phyloP scores from a whole-genome alignment of 2,888 invertebrate species.

The Drosophila robusta region DNA sequence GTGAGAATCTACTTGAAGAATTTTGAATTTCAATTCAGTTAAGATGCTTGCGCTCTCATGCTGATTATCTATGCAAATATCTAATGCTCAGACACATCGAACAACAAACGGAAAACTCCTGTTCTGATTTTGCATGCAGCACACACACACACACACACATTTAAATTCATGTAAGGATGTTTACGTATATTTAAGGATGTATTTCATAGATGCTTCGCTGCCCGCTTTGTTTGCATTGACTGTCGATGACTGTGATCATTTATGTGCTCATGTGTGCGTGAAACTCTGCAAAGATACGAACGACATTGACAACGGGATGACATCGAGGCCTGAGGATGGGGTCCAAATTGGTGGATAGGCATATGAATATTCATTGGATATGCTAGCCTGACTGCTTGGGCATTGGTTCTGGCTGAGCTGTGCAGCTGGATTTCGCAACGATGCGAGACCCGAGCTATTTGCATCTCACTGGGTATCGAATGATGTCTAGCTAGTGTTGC shows the following conservation, averaged over 20 bases:
- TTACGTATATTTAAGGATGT: constrained; percentile 37
- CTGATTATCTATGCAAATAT: not conserved
- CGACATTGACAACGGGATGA: constrained; percentile 20
- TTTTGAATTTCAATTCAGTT: not conserved
- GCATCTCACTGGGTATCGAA: constrained; percentile 41
- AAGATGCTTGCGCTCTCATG: not conserved
- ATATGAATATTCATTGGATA: constrained; percentile 44
- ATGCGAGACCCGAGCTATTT: constrained; percentile 12
- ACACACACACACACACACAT: not conserved
- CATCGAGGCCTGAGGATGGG: constrained; percentile 1
- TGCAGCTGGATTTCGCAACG: constrained; percentile 6
- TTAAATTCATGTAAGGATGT: constrained; percentile 3
- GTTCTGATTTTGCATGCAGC: constrained; percentile 21
- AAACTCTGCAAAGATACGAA: constrained; percentile 47
- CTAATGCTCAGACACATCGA: not conserved
- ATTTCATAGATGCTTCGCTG: constrained; percentile 46
- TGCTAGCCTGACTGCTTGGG: constrained; percentile 11
- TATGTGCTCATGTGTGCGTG: constrained; percentile 59
- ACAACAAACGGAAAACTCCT: not conserved
- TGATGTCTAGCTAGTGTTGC: constrained; percentile 18
- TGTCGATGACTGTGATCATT: constrained; percentile 56
- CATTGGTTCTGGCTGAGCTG: constrained; percentile 2
- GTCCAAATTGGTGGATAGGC: not conserved
- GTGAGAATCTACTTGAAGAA: not conserved
- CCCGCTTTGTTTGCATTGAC: constrained; percentile 53